These are phyloP conservation scores for Lates japonicus DNA, from an alignment of 2,797 vertebrate species.

Conservation along the genomic window DNA sequence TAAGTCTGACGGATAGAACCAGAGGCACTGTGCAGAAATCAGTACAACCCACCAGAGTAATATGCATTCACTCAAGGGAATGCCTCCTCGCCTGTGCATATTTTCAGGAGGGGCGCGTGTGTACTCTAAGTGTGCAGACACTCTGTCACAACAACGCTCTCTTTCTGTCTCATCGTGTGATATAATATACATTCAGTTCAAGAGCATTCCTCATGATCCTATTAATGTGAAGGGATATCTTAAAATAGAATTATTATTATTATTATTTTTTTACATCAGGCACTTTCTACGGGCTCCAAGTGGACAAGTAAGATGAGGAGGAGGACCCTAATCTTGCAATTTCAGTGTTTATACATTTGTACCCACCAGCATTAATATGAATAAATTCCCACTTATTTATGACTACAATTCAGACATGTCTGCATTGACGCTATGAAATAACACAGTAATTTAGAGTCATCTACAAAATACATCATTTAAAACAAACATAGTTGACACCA, in stretches of 20 bases:
- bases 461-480: constrained; percentile 26
- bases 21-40: constrained; percentile 23
- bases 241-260: neutral
- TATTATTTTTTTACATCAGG: constrained; percentile 23
- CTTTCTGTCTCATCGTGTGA: neutral
- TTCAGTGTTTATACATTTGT: neutral
- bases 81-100: neutral
- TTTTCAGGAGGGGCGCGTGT: constrained; percentile 1
- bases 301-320: neutral
- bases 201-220: neutral
- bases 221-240: neutral
- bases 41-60: constrained; percentile 27
- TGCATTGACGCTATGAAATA: neutral
- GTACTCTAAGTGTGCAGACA: neutral
- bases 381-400: neutral
- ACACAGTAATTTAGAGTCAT: constrained; percentile 4
- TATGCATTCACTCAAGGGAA: neutral
- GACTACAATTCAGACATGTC: neutral
- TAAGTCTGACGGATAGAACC: constrained; percentile 47
- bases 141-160: constrained; percentile 1
- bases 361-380: constrained; percentile 2
- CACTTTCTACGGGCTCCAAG: constrained; percentile 26
- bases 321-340: neutral
- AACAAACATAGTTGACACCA: constrained; percentile 32
- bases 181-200: constrained; percentile 12